Evolutionary conservation across 2,113 vertebrate species (phyloP).

Genomic region (Anser brachyrhynchus): DNA sequence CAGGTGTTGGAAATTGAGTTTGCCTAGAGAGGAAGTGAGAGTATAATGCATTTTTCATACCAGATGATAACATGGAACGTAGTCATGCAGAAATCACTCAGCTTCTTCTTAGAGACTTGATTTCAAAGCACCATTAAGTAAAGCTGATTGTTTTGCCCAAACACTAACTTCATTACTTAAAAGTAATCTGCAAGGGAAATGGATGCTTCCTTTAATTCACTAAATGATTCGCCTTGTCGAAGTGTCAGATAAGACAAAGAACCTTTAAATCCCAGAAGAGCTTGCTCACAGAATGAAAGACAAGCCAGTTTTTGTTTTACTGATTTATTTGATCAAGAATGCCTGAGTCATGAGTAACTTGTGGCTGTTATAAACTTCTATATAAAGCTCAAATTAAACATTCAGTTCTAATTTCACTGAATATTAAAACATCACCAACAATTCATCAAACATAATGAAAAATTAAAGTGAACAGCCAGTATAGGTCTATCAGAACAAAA

Average conservation of each 20-base stretch:
- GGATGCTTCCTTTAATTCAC: constrained; percentile 45
- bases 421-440: not conserved
- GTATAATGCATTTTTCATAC: constrained; percentile 58
- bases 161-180: constrained; percentile 57
- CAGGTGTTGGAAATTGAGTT: constrained; percentile 32
- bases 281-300: constrained; percentile 43
- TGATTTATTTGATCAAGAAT: constrained; percentile 50
- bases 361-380: not conserved
- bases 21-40: constrained; percentile 25
- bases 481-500: not conserved
- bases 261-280: constrained; percentile 55
- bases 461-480: not conserved
- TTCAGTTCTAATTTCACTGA: not conserved
- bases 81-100: constrained; percentile 41
- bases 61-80: constrained; percentile 38
- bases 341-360: constrained; percentile 22
- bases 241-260: constrained; percentile 61
- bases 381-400: not conserved
- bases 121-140: constrained; percentile 25
- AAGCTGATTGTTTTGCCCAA: constrained; percentile 48
- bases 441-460: not conserved
- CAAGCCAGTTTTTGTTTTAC: constrained; percentile 39
- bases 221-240: constrained; percentile 34
- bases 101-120: constrained; percentile 10
- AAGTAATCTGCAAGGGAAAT: constrained; percentile 66